Evolutionary conservation across 2,797 vertebrate species (phyloP).

Genomic region (Manis crassicaudata): DNA sequence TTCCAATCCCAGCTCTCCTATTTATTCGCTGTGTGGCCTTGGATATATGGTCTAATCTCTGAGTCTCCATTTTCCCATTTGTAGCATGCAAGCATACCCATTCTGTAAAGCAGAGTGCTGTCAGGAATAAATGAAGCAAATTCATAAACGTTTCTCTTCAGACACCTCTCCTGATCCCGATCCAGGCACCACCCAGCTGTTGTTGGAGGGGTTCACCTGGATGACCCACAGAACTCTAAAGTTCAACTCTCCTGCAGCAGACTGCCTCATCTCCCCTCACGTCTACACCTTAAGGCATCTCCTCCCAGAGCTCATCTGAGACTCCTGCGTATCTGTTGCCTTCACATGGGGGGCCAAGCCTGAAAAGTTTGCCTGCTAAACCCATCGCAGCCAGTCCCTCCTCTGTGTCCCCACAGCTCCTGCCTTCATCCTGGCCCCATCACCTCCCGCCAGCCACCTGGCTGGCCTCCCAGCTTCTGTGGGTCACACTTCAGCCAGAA

Average conservation of each 20-base stretch:
- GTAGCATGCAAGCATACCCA: not conserved
- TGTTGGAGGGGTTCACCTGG: not conserved
- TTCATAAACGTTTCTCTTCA: not conserved
- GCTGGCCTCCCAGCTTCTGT: rapidly evolving
- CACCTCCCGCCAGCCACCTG: not conserved
- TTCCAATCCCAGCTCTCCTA: not conserved
- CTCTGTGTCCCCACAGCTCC: not conserved
- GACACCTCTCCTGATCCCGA: not conserved
- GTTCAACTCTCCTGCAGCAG: not conserved
- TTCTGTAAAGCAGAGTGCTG: too few species aligned
- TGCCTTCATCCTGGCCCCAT: not conserved
- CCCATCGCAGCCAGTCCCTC: too few species aligned
- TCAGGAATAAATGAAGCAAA: not conserved
- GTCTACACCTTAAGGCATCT: not conserved
- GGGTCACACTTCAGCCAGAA: not conserved
- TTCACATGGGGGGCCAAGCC: not conserved
- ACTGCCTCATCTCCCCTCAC: rapidly evolving
- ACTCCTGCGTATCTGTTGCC: not conserved
- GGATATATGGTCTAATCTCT: not conserved
- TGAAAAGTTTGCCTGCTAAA: not conserved
- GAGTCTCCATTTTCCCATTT: not conserved
- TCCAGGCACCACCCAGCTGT: not conserved
- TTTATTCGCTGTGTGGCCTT: not conserved
- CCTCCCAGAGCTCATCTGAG: not conserved
- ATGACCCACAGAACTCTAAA: not conserved